phyloP scores from a whole-genome alignment of 2,797 vertebrate species.

The Neopelma chrysocephalum region DNA sequence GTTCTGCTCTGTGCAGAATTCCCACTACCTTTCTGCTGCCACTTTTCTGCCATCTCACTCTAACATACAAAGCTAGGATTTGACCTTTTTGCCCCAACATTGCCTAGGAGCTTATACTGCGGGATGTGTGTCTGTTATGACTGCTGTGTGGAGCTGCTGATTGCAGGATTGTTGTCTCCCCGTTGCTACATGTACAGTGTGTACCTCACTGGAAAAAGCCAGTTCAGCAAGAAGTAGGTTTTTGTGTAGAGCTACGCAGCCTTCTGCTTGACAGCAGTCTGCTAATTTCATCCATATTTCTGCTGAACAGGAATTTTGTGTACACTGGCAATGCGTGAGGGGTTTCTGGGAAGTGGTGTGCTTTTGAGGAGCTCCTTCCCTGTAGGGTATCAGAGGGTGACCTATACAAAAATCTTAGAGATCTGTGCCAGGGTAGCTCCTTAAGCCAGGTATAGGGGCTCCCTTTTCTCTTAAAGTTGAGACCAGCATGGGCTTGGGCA shows the following conservation, averaged over 20 bases:
- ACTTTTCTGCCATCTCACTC: not conserved
- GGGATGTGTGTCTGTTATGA: not conserved
- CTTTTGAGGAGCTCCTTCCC: not conserved
- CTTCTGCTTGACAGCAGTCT: not conserved
- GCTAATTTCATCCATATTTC: not conserved
- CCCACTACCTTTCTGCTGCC: not conserved
- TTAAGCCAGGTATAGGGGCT: not conserved
- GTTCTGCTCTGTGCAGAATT: not conserved
- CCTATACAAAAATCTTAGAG: not conserved
- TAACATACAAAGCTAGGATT: not conserved
- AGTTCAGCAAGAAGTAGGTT: not conserved
- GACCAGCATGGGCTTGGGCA: not conserved
- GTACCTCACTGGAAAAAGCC: not conserved
- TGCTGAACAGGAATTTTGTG: not conserved
- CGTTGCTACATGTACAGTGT: rapidly evolving
- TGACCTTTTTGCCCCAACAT: not conserved
- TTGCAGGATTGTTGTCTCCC: rapidly evolving
- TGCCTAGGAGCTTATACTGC: not conserved
- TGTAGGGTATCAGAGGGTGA: not conserved
- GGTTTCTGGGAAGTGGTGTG: not conserved
- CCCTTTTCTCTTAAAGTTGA: not conserved
- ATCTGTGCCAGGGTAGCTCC: not conserved
- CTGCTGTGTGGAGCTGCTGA: not conserved
- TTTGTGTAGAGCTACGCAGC: rapidly evolving
- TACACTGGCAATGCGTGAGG: not conserved